Conservation (phyloP, 1,140 invertebrate species). For the Drosophila carrolli region DNA sequence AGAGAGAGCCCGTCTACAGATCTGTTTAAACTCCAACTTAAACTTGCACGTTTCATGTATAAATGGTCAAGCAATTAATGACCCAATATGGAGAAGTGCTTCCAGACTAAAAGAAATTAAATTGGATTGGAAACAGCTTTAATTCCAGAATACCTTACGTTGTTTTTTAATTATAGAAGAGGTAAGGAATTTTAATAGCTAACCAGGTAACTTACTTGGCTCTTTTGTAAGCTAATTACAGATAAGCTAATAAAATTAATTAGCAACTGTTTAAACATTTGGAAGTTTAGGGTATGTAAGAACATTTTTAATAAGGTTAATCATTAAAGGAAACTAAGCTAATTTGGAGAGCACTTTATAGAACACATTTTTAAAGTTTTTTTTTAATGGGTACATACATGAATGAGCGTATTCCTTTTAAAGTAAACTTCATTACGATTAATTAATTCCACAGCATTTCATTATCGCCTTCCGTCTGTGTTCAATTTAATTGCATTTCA, state of each 20-base stretch:
- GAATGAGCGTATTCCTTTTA: not conserved
- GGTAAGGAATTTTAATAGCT: not conserved
- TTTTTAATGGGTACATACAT: not conserved
- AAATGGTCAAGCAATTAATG: conserved; percentile 7
- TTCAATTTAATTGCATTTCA: conserved; percentile 14
- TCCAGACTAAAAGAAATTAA: not conserved
- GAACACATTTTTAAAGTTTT: not conserved
- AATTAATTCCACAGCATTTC: conserved; percentile 9
- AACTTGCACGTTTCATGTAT: conserved; percentile 14
- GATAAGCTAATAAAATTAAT: conserved; percentile 1
- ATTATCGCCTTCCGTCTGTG: conserved; percentile 21
- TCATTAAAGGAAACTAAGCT: not conserved
- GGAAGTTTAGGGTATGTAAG: not conserved
- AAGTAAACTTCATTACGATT: not conserved
- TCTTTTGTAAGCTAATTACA: not conserved
- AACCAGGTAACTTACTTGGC: not conserved
- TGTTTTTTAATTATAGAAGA: not conserved
- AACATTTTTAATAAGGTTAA: not conserved
- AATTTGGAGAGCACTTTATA: not conserved
- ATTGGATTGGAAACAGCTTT: not conserved
- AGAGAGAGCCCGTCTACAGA: conserved; percentile 12
- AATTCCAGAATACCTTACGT: not conserved
- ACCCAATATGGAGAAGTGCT: not conserved
- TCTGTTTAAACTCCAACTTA: conserved; percentile 22
- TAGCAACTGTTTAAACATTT: conserved; percentile 11